phyloP scores from a whole-genome alignment of 2,113 vertebrate genomes.

The Neogobius melanostomus region DNA sequence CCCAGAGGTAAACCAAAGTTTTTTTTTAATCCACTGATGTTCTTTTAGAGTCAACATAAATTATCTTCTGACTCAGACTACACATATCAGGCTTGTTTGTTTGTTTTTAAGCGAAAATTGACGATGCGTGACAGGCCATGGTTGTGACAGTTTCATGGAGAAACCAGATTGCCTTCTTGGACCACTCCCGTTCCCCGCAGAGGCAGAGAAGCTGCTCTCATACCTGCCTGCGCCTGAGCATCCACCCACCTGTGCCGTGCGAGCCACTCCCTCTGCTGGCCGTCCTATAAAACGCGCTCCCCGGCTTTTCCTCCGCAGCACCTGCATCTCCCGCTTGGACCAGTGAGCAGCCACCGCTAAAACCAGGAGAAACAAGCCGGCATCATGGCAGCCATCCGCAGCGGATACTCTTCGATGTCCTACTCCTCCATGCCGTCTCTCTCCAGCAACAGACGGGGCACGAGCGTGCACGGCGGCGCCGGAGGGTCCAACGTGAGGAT shows the following conservation, averaged over 20 bases:
- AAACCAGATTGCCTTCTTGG: slow-evolving; percentile 6
- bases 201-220: background rate
- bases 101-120: slow-evolving; percentile 5
- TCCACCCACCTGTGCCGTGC: slow-evolving; percentile 22
- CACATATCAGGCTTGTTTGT: background rate
- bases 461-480: slow-evolving; percentile 67
- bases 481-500: slow-evolving; percentile 39
- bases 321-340: slow-evolving; percentile 3
- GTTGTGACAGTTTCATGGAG: background rate
- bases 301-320: background rate
- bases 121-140: slow-evolving; percentile 1
- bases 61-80: background rate
- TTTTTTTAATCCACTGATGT: background rate
- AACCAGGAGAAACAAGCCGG: background rate
- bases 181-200: slow-evolving; percentile 22
- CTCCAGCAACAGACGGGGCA: background rate
- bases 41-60: background rate
- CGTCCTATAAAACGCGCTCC: slow-evolving; percentile 40
- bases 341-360: background rate
- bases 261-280: slow-evolving; percentile 33
- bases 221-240: slow-evolving; percentile 32
- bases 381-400: background rate
- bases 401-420: slow-evolving; percentile 17
- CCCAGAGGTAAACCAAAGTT: too few species aligned
- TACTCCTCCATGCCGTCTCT: background rate